Base-by-base conservation (phyloP, 2,797 vertebrate species). In the Coccyzus lansbergi region DNA sequence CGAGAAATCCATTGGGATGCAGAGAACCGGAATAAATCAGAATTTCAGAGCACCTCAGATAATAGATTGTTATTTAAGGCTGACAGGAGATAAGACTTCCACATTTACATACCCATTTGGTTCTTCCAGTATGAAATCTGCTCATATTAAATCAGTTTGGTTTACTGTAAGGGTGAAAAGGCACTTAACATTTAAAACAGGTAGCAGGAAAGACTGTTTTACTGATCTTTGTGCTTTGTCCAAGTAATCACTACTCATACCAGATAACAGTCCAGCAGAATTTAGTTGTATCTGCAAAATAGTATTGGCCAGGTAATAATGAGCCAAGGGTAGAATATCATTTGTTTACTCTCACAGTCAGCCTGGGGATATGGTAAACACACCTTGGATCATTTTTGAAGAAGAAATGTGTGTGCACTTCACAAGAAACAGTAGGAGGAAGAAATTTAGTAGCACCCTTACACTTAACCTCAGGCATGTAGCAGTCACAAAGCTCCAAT, bases 11-110 rank as follows among this genome's bases (percentile, higher is more conserved):
- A 46, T 52, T 88, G 92, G 89, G 89, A 92, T 87, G 51, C 36
- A 92, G 58, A 92, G 48, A 88, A 90, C 58, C 93, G 51, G 79
- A 95, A 92, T 91, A 95, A 95, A 92, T 91, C 72, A 67, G 72
- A 92, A 91, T 87, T 92, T 95, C 69, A 86, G 69, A 94, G 36
- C 16, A 82, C 92, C 62, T 92, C 38, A 63, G 33, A 89, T 83
- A 91, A 93, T 46, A 72, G 42, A 78, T 86, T 80, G 64, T 75
- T 88, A 34, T 93, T 93, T 88, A 91, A 92, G 63, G 55, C 36
- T 95, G 88, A 76, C 79, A 91, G 31, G 67, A 90, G 82, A 80
- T 82, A 84, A 82, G 55, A 60, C 17, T 85, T 88, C 44, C 49
- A 71, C 26, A 88, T 93, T 93, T 94, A 67, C 82, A 90, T 83